A percentile compares a stretch with the other conserved stretches of the same genome.
phyloP scores from a whole-genome alignment of 2,113 vertebrate species.

The Rhombomys opimus region DNA sequence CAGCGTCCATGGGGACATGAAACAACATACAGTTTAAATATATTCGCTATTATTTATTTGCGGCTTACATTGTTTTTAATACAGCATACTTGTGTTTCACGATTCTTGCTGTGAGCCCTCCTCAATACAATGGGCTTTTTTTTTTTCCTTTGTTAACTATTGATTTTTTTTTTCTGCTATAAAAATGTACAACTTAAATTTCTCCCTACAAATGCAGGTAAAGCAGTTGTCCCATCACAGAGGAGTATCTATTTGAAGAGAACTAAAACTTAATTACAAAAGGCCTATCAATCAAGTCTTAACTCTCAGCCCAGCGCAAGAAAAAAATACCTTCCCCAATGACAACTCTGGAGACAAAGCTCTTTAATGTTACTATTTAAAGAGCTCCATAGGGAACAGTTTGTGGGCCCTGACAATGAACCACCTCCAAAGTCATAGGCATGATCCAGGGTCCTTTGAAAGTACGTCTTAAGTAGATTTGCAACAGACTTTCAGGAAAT shows the following conservation, averaged over 20 bases:
- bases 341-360: slow-evolving; percentile 17
- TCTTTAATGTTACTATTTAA: slow-evolving; percentile 72
- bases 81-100: not conserved
- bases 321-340: slow-evolving; percentile 64
- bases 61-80: not conserved
- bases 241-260: slow-evolving; percentile 59
- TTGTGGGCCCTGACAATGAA: not conserved
- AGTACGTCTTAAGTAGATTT: slow-evolving; percentile 77
- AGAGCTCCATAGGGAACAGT: slow-evolving; percentile 41
- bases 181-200: not conserved
- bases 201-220: fast-evolving
- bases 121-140: not conserved
- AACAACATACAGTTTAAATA: slow-evolving; percentile 4
- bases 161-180: not conserved
- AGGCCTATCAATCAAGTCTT: slow-evolving; percentile 31
- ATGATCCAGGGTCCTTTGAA: slow-evolving; percentile 58
- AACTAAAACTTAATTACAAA: slow-evolving; percentile 59
- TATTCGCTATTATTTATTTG: not conserved
- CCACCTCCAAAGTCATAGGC: slow-evolving; percentile 41
- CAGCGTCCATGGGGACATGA: not conserved
- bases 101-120: not conserved
- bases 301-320: not conserved
- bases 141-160: not conserved
- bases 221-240: not conserved
- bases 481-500: slow-evolving; percentile 78